Base-by-base conservation (phyloP, 2,888 invertebrate species). In the Anorthoa munda region DNA sequence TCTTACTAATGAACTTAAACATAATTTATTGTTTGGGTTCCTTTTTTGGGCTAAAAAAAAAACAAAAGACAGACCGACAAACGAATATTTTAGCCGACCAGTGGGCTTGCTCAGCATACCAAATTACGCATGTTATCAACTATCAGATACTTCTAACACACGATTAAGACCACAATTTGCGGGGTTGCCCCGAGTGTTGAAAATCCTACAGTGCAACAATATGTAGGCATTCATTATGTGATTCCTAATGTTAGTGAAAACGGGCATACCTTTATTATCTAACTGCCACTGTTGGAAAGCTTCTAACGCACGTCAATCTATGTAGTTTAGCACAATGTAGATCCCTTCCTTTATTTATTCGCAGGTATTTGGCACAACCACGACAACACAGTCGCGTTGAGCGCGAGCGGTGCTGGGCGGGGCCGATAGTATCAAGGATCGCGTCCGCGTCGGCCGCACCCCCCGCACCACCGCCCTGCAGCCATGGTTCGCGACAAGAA, bases 401-500 rank as follows among this genome's bases (percentile, higher is more conserved):
- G 92, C 87, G 92, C 91, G 66, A 88, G 93, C 75, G 93, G 92
- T 56, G 92, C 93, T 73, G 92, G 93, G 60, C 94, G 94, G 87
- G 95, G 94, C 77, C 95, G 96, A 95, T 96, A 96, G 96, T 96
- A 95, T 89, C 91, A 89, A 90, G 92, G 92, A 76, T 88, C 92
- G 91, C 94, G 93, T 91, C 90, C 93, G 89, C 94, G 93, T 90
- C 89, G 86, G 85, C 89, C 88, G 83, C 90, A 79, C 77, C 88
- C 86, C 87, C 89, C 86, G 79, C 84, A 85, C 75, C 87, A 89
- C 85, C 92, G 92, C 80, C 91, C 92, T 65, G 90, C 91, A 90
- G 90, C 90, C 79, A 96, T 96, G 96, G 96, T 94, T 88, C 96
- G 96, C 86, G 96, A 96, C 89, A 96, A 95, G 94, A 95, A 96